Evolutionary conservation across 2,797 vertebrate species (phyloP).

Genomic region (Sarcophilus harrisii): DNA sequence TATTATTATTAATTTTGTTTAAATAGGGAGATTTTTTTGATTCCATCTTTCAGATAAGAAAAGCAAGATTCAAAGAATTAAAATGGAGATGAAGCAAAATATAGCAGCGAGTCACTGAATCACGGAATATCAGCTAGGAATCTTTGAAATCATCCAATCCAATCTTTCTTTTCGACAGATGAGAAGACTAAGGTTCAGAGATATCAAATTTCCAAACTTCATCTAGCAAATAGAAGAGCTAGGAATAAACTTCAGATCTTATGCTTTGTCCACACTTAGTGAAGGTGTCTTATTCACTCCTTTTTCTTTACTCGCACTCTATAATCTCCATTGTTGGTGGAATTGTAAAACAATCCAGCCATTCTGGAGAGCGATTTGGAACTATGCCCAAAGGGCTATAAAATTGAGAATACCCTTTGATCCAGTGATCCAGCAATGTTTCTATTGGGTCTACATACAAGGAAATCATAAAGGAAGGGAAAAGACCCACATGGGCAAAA

Average conservation of each 20-base stretch:
- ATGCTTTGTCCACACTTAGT: background rate
- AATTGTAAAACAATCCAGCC: too few relatives aligned
- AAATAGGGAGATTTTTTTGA: background rate
- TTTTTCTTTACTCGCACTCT: background rate
- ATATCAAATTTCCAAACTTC: background rate
- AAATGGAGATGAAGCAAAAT: background rate
- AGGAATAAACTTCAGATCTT: background rate
- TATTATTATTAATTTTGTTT: background rate
- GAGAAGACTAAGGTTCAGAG: background rate
- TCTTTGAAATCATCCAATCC: background rate
- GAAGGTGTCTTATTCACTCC: background rate
- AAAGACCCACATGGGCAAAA: too few relatives aligned
- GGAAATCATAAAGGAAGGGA: too few relatives aligned
- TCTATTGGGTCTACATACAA: too few relatives aligned
- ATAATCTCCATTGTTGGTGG: too few relatives aligned
- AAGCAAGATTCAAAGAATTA: background rate
- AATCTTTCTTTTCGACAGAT: background rate
- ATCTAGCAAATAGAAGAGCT: background rate
- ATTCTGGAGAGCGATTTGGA: too few relatives aligned
- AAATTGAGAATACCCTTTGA: too few relatives aligned
- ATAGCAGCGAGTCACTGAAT: background rate
- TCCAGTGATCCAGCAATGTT: too few relatives aligned
- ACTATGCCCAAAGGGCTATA: too few relatives aligned
- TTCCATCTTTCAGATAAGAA: background rate
- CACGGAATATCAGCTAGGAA: background rate